phyloP scores from a whole-genome alignment of 1,140 invertebrate genomes.

The Neomicropteryx cornuta region DNA sequence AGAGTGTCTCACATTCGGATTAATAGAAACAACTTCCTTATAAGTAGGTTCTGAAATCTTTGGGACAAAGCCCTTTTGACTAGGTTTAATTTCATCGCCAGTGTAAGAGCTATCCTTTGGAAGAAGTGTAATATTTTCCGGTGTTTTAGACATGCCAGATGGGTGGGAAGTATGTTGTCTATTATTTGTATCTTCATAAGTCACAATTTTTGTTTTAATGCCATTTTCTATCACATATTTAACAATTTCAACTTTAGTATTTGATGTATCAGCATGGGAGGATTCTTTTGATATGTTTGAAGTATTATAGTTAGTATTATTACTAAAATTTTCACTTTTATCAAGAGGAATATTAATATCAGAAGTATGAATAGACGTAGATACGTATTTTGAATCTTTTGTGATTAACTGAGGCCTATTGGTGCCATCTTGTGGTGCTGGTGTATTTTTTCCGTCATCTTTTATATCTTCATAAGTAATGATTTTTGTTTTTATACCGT shows the following conservation, averaged over 20 bases:
- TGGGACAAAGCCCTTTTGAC: too few species aligned
- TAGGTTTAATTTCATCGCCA: too few species aligned
- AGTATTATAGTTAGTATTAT: conserved; percentile 6
- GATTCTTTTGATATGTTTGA: conserved; percentile 9
- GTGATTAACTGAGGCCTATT: neutral
- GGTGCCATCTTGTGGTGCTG: neutral
- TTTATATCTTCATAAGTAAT: conserved; percentile 40
- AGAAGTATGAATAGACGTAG: neutral
- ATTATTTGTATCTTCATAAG: conserved; percentile 40
- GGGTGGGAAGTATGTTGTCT: too few species aligned
- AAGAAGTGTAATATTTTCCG: too few species aligned
- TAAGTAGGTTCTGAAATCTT: too few species aligned
- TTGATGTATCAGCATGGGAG: conserved; percentile 35
- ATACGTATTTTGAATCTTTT: neutral
- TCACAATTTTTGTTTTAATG: conserved; percentile 36
- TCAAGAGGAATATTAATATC: too few species aligned
- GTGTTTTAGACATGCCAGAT: too few species aligned
- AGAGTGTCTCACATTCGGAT: neutral
- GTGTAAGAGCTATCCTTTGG: too few species aligned
- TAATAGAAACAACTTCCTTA: too few species aligned
- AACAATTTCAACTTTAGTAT: conserved; percentile 37
- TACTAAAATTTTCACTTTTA: too few species aligned
- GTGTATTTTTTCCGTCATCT: conserved; percentile 31
- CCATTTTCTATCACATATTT: conserved; percentile 39
- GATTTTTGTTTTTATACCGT: conserved; percentile 36